Base-by-base conservation (phyloP, 2,888 invertebrate species). In the Agonopterix arenella region DNA sequence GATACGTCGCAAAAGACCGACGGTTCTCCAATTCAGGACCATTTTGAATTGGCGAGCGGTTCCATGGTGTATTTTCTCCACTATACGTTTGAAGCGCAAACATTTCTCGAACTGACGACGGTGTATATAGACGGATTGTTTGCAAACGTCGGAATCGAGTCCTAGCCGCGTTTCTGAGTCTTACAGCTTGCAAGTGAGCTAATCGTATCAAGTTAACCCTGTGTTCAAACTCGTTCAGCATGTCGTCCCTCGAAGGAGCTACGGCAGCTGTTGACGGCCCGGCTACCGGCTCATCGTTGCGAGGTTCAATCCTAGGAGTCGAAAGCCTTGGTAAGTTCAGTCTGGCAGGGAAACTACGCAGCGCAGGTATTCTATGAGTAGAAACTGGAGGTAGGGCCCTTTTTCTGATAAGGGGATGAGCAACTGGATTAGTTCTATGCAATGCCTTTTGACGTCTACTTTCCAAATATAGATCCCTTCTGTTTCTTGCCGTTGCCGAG, bases 91-190 rank as follows among this genome's bases (percentile, higher is more conserved):
- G 76, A 8, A 83, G 59, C 10, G 80, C 66, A 55, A 86, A 84
- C 79, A 86, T 84, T 55, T 86, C 86, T 9, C 84, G 70, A 40
- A 84, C 80, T 1, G 86, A 81, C 1, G 86, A 82, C 2, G 88
- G 86, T 11, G 86, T 80, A 50, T 84, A 88, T 36, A 89, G 53
- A 2, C 85, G 76, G 42, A 89, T 84, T 0, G 84, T 83, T 55
- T 89, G 88, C 50, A 86, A 59, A 9, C 86, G 80, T 37, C 89
- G 64, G 54, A 80, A 80, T 44, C 86, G 67, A 46, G 75, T 82
- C 46, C 88, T 67, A 2, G 85, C 83, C 0, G 84, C 84, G 52
- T 84, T 82, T 50, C 86, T 66, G 43, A 86, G 58, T 48, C 84
- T 70, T 1, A 82, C 76, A 10, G 83, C 84, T 58, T 83, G 84